Percentiles rank a stretch among this genome's conserved stretches.
phyloP scores from a whole-genome alignment of 1,140 invertebrate species.

The Harpegnathos saltator region DNA sequence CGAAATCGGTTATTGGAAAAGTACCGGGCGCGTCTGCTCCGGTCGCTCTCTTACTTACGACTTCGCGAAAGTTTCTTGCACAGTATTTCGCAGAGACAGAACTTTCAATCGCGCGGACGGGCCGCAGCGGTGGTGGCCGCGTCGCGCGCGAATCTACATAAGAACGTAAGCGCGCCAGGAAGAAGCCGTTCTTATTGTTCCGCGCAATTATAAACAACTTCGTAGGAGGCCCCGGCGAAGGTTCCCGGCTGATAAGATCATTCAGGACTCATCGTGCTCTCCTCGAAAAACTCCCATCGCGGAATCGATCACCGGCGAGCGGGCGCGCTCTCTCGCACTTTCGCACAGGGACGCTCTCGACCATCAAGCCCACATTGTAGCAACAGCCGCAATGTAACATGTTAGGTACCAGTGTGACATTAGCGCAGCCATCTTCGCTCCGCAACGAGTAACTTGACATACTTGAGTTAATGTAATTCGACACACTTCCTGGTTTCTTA shows the following conservation, averaged over 20 bases:
- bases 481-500: neutral
- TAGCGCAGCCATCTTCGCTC: too few species aligned
- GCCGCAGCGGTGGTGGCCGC: neutral
- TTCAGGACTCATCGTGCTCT: conserved; percentile 3
- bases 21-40: neutral
- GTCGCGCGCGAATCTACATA: conserved; percentile 6
- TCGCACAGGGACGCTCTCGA: neutral
- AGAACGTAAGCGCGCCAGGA: neutral
- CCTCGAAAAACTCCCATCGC: conserved; percentile 22
- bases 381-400: too few species aligned
- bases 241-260: conserved; percentile 34
- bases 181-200: conserved; percentile 10
- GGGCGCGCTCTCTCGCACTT: neutral
- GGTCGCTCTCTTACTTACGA: neutral
- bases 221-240: neutral
- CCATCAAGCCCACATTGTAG: too few species aligned
- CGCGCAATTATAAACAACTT: neutral
- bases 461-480: too few species aligned
- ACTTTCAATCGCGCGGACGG: conserved; percentile 10
- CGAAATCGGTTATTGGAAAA: conserved; percentile 52
- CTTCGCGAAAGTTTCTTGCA: neutral
- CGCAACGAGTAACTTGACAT: too few species aligned
- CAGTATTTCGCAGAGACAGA: conserved; percentile 37
- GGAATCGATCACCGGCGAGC: conserved; percentile 4
- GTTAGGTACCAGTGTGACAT: too few species aligned